Conservation (phyloP, 2,797 vertebrate genomes). For the Pipistrellus nathusii region DNA sequence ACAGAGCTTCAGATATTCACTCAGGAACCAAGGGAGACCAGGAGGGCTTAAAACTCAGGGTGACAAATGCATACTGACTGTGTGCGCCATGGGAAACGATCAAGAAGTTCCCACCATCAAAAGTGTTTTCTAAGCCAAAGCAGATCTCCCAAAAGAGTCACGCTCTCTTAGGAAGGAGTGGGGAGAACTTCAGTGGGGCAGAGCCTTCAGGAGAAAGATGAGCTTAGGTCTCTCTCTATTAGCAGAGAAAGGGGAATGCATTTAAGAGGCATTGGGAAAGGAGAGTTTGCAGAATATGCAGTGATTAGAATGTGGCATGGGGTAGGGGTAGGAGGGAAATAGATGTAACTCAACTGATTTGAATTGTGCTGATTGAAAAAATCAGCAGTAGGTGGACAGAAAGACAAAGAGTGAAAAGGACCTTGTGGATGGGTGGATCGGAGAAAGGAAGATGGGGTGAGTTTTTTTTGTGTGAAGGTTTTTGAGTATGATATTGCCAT, state of each 20-base stretch:
- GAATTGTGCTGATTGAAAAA: background rate
- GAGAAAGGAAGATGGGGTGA: accelerated
- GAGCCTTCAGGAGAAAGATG: background rate
- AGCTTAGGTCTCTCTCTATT: background rate
- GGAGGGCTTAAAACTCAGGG: background rate
- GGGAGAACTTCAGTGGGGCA: too few relatives aligned
- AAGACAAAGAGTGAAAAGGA: background rate
- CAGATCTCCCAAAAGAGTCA: background rate
- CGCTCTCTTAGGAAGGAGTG: background rate
- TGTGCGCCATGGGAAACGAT: background rate
- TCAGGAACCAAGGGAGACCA: background rate
- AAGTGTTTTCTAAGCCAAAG: background rate
- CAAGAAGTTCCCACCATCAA: too few relatives aligned
- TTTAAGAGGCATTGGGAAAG: background rate
- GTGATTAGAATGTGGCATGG: background rate
- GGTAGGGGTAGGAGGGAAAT: background rate
- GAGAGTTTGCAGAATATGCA: background rate
- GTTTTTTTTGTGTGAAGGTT: background rate
- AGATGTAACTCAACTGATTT: background rate
- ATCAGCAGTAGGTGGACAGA: background rate
- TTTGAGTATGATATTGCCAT: background rate
- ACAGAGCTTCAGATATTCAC: background rate
- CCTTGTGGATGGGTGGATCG: background rate
- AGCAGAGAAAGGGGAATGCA: background rate
- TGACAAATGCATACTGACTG: background rate